Conservation (phyloP, 1,140 invertebrate species). For the Coenobita brevimanus region DNA sequence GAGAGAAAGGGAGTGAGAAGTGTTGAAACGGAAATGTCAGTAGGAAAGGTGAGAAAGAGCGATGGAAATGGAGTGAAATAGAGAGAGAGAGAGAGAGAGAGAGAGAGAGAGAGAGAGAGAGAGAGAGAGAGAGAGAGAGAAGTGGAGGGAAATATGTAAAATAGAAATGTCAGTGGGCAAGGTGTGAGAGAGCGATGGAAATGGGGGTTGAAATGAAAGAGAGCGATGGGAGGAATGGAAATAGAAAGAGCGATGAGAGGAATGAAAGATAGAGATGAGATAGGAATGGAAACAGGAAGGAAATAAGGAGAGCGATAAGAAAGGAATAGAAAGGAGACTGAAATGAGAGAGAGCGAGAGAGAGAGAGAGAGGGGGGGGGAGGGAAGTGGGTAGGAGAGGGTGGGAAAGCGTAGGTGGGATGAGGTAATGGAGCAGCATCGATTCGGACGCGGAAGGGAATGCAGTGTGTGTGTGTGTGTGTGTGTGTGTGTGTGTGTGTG, state of each 20-base stretch:
- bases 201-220: background rate
- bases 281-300: background rate
- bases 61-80: too few relatives aligned
- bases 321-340: background rate
- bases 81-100: too few relatives aligned
- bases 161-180: too few relatives aligned
- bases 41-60: too few relatives aligned
- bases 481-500: background rate
- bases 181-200: too few relatives aligned
- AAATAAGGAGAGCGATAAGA: background rate
- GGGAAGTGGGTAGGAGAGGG: background rate
- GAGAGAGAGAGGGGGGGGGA: too few relatives aligned
- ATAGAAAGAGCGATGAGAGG: background rate
- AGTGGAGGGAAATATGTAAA: too few relatives aligned
- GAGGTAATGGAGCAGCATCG: constrained; percentile 20
- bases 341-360: too few relatives aligned
- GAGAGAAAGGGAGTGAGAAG: too few relatives aligned
- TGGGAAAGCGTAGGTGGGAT: constrained; percentile 20
- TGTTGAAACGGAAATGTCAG: too few relatives aligned
- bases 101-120: too few relatives aligned
- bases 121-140: too few relatives aligned
- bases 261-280: background rate
- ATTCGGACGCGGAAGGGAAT: constrained; percentile 1
- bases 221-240: background rate
- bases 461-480: background rate